phyloP scores from a whole-genome alignment of 2,797 vertebrate species.

The Hapalemur alaotrensis region DNA sequence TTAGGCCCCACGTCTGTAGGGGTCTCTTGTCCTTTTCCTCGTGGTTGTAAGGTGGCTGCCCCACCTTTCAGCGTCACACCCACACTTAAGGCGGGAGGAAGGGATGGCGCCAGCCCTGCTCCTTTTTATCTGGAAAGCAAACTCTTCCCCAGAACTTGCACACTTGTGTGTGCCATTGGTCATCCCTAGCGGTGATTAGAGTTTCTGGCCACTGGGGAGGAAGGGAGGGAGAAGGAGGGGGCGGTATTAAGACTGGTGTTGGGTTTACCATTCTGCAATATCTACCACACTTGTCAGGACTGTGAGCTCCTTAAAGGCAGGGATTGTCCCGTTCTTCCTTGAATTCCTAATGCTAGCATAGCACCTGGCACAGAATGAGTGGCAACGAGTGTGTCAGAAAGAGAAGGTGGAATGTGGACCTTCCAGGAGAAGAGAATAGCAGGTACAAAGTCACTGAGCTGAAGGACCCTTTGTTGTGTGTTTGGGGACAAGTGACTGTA shows the following conservation, averaged over 20 bases:
- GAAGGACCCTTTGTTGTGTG: background rate
- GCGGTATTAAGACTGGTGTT: background rate
- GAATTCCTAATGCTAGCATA: background rate
- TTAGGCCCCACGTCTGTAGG: background rate
- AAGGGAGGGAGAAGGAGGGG: background rate
- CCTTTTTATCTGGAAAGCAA: background rate
- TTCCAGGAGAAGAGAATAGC: background rate
- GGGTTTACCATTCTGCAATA: background rate
- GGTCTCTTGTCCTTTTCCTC: background rate
- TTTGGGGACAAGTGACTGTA: background rate
- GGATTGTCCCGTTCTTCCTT: background rate
- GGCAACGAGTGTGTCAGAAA: background rate
- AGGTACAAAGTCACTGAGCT: background rate
- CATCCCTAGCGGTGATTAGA: background rate
- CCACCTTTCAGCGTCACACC: background rate
- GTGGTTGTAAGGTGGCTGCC: background rate
- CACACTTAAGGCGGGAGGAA: background rate
- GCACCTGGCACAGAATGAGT: background rate
- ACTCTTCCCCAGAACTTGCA: background rate
- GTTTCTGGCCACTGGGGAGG: background rate
- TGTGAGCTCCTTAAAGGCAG: background rate
- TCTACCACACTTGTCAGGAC: background rate
- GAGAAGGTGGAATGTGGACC: background rate
- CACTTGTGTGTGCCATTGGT: accelerated
- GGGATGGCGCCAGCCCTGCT: background rate